These are phyloP conservation scores for Steromphala cineraria DNA, from an alignment of 2,888 invertebrate genomes.

Conservation along the genomic window DNA sequence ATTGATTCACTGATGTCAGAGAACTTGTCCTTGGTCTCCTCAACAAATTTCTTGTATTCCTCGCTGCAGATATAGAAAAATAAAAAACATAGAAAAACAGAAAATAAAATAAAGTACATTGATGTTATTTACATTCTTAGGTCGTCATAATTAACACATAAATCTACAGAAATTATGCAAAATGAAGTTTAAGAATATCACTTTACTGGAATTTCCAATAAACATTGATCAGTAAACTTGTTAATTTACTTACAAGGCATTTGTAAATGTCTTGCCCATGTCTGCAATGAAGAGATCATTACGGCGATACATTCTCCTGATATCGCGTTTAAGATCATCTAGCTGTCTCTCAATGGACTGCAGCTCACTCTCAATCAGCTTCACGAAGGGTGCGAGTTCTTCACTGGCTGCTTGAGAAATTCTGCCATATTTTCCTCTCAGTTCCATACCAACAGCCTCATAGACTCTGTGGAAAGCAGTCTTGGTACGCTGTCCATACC, in stretches of 20 bases:
- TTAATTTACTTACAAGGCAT: neutral
- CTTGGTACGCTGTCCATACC: neutral
- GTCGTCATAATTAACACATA: too few species aligned
- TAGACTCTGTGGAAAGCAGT: neutral
- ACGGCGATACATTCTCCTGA: constrained; percentile 49
- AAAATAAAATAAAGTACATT: too few species aligned
- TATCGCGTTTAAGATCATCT: constrained; percentile 32
- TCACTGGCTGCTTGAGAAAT: constrained; percentile 43
- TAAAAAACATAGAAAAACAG: too few species aligned
- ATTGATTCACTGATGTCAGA: neutral
- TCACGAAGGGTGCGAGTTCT: constrained; percentile 50
- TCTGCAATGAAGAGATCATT: constrained; percentile 55
- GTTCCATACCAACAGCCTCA: neutral
- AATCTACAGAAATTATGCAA: too few species aligned
- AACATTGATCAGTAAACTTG: neutral
- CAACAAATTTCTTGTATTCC: neutral
- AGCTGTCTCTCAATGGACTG: neutral
- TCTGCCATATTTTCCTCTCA: constrained; percentile 42
- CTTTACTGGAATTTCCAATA: neutral
- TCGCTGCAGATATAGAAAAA: neutral
- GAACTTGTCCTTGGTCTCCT: neutral
- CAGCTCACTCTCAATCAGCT: constrained; percentile 43
- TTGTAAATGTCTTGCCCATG: constrained; percentile 40
- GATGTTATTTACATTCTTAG: too few species aligned
- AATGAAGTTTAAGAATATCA: neutral